Conservation (phyloP, 2,888 invertebrate genomes). For the Thymelicus lineola region DNA sequence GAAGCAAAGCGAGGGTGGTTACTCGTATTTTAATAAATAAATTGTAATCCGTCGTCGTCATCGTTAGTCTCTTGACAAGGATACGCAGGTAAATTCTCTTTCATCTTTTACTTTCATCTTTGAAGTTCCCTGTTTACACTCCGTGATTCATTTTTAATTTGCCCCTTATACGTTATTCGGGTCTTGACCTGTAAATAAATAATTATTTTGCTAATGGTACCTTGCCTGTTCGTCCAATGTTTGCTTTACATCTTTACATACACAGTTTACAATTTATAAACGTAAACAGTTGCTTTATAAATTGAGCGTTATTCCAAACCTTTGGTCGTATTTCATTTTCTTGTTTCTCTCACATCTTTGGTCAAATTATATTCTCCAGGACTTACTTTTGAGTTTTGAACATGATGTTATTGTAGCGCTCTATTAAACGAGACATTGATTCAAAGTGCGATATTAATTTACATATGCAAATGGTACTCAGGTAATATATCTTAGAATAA, state of each 20-base stretch:
- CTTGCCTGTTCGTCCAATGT: neutral
- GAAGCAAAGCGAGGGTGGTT: no score
- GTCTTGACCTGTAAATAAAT: neutral
- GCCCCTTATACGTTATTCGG: neutral
- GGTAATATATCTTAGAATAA: no score
- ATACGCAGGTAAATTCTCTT: neutral
- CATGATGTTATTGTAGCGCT: neutral
- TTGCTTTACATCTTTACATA: no score
- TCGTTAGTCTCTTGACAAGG: no score
- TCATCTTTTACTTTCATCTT: conserved; percentile 2
- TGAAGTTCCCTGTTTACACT: neutral
- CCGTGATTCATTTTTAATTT: neutral
- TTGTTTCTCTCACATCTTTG: neutral
- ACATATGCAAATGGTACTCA: neutral
- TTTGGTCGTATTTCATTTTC: neutral
- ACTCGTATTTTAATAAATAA: no score
- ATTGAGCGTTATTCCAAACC: neutral
- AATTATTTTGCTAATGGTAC: neutral
- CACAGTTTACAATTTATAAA: neutral
- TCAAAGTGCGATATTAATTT: neutral
- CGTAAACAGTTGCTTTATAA: neutral
- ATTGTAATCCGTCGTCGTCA: no score
- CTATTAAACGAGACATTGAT: neutral
- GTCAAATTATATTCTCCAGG: neutral
- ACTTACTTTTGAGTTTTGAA: neutral